A percentile compares a stretch with the other conserved stretches of the same genome.
These are phyloP conservation scores for Bos taurus DNA, from an alignment of 2,113 vertebrate species.

Conservation along the genomic window DNA sequence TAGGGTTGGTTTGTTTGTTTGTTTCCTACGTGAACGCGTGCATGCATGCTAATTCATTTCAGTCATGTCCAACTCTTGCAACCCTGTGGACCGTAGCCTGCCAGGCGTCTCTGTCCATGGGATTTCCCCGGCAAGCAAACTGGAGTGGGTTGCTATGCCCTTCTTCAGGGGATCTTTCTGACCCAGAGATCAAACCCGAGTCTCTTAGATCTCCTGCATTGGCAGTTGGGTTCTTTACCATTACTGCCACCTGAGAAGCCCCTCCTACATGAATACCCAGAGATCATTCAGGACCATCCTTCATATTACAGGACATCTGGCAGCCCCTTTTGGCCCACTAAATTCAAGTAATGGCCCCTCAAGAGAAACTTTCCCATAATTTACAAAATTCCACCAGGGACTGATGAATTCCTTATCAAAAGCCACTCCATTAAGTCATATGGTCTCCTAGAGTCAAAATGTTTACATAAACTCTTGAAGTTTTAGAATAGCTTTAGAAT, in stretches of 20 bases:
- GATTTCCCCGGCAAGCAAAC: not conserved
- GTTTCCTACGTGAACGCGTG: accelerated
- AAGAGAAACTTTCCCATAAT: not conserved
- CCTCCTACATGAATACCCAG: not conserved
- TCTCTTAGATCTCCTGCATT: not conserved
- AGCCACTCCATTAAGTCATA: not conserved
- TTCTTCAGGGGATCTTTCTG: not conserved
- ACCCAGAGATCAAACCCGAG: not conserved
- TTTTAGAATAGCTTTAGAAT: not conserved
- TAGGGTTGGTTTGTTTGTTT: not conserved
- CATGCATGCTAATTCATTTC: not conserved
- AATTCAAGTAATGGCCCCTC: not conserved
- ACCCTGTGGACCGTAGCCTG: accelerated
- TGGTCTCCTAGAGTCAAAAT: not conserved
- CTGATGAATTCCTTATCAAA: not conserved
- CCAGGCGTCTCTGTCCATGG: not conserved
- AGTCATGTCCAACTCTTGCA: not conserved
- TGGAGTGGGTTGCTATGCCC: not conserved
- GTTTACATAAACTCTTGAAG: not conserved
- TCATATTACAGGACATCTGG: not conserved
- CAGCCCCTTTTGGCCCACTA: not conserved
- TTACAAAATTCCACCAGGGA: not conserved
- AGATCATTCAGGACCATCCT: not conserved
- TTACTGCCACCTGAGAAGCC: not conserved
- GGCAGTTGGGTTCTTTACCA: not conserved